Evolutionary conservation across 2,888 invertebrate genomes (phyloP).

Genomic region (Eristalis tenax): DNA sequence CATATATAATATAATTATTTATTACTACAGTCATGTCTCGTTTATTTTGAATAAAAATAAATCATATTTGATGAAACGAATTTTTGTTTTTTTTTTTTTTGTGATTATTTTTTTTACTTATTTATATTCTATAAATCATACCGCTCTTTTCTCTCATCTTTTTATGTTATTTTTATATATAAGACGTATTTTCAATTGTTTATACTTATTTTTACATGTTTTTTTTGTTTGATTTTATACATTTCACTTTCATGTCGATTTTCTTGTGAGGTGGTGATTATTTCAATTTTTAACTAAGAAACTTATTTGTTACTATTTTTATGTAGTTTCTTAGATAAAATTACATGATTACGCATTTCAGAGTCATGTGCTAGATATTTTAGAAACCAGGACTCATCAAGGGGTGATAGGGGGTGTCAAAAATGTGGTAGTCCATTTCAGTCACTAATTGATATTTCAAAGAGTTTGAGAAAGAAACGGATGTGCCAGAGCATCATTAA

Average conservation of each 20-base stretch:
- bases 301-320: conserved; percentile 19
- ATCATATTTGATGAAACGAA: conserved; percentile 36
- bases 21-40: conserved; percentile 59
- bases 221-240: conserved; percentile 19
- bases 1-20: conserved; percentile 46
- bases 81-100: not conserved
- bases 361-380: not conserved
- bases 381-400: not conserved
- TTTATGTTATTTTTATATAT: conserved; percentile 26
- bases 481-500: too few relatives aligned
- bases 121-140: conserved; percentile 41
- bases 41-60: conserved; percentile 52
- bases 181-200: conserved; percentile 26
- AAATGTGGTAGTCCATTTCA: too few relatives aligned
- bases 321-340: not conserved
- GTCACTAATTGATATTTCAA: too few relatives aligned
- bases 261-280: conserved; percentile 52
- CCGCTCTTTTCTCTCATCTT: conserved; percentile 2
- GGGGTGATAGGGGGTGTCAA: not conserved
- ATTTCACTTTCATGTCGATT: conserved; percentile 32
- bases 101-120: conserved; percentile 16
- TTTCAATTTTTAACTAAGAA: conserved; percentile 43
- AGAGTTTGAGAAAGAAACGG: too few relatives aligned
- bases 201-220: conserved; percentile 22
- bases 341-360: not conserved